A percentile compares a stretch with the other conserved stretches of the same genome.
phyloP scores from a whole-genome alignment of 2,888 invertebrate genomes.

The Bimastos eiseni region DNA sequence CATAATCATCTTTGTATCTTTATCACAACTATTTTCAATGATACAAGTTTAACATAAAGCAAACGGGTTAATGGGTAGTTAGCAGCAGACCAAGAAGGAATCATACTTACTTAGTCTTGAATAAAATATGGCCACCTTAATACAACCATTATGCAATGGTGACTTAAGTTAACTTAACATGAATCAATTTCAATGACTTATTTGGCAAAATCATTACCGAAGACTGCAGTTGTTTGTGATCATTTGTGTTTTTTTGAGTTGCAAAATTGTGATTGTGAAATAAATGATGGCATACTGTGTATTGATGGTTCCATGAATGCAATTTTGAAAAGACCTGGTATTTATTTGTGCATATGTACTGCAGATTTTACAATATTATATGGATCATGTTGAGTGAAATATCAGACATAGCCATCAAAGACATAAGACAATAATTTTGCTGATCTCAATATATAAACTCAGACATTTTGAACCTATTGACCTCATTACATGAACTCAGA shows the following conservation, averaged over 20 bases:
- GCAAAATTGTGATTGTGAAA: too few relatives aligned
- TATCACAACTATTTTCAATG: background rate
- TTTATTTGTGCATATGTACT: background rate
- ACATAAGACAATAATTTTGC: too few relatives aligned
- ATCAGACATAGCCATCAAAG: too few relatives aligned
- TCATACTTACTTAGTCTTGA: background rate
- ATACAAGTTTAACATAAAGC: background rate
- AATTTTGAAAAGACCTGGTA: background rate
- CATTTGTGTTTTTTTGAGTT: too few relatives aligned
- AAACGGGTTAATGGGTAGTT: background rate
- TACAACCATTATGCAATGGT: background rate
- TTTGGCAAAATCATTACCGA: background rate
- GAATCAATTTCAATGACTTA: background rate
- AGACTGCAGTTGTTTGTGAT: too few relatives aligned
- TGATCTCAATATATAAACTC: too few relatives aligned
- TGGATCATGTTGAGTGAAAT: background rate
- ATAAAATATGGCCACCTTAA: background rate
- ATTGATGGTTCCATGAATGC: too few relatives aligned
- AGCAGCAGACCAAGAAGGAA: background rate
- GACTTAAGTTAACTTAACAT: background rate
- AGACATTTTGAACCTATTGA: too few relatives aligned
- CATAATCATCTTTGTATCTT: background rate
- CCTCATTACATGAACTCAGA: too few relatives aligned
- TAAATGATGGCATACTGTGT: too few relatives aligned
- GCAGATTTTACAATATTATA: background rate